Percentiles rank a stretch among this genome's conserved stretches.
Conservation (phyloP, 1,140 invertebrate species). For the Drosophila ambigua region DNA sequence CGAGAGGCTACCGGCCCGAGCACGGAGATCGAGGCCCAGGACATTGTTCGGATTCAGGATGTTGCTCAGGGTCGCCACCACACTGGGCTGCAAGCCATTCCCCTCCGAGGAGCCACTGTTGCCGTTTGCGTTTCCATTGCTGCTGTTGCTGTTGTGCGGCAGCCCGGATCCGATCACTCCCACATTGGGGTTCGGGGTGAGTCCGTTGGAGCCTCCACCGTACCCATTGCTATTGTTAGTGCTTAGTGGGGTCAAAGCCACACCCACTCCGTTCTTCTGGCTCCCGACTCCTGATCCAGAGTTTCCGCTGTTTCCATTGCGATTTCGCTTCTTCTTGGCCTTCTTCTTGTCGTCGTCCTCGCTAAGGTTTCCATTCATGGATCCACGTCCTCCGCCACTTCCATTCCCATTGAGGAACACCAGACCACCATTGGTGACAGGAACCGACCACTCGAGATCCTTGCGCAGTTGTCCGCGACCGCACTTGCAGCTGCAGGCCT, state of each 20-base stretch:
- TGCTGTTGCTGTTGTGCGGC: slow-evolving; percentile 63
- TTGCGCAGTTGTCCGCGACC: slow-evolving; percentile 96
- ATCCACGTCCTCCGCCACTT: slow-evolving; percentile 13
- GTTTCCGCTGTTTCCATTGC: slow-evolving; percentile 85
- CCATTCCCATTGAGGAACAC: slow-evolving; percentile 40
- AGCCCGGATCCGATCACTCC: slow-evolving; percentile 79
- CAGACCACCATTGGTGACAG: slow-evolving; percentile 55
- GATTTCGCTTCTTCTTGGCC: slow-evolving; percentile 89
- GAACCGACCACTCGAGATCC: slow-evolving; percentile 95
- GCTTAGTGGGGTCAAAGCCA: slow-evolving; percentile 37
- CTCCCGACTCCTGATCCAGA: slow-evolving; percentile 7
- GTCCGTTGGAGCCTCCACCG: slow-evolving; percentile 5
- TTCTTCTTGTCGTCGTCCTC: slow-evolving; percentile 86
- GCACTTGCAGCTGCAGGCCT: slow-evolving; percentile 94
- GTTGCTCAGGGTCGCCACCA: slow-evolving; percentile 62
- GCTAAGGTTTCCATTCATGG: slow-evolving; percentile 46
- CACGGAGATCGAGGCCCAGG: slow-evolving; percentile 82
- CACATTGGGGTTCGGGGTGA: slow-evolving; percentile 73
- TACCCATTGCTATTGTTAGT: slow-evolving; percentile 47
- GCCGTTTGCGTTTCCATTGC: slow-evolving; percentile 23
- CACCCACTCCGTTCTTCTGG: slow-evolving; percentile 27
- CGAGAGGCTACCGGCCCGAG: slow-evolving; percentile 83
- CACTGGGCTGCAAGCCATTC: slow-evolving; percentile 43
- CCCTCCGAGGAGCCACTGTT: slow-evolving; percentile 1
- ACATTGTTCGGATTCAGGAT: slow-evolving; percentile 70